Base-by-base conservation (phyloP, 2,797 vertebrate species). In the Cynopterus sphinx region DNA sequence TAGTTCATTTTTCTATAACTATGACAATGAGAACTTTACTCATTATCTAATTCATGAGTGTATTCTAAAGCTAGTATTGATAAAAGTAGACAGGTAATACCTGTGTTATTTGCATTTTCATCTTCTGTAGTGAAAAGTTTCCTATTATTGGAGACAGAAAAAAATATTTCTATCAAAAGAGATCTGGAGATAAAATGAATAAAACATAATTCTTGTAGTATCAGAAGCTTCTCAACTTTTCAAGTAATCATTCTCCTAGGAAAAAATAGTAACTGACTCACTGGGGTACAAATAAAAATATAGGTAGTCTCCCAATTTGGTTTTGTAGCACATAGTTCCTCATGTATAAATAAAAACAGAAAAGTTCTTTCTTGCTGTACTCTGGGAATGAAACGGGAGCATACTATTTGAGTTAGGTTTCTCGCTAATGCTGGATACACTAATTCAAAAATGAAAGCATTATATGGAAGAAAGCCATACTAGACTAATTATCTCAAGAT, bases 221-320 rank as follows among this genome's bases (percentile, higher is more conserved):
- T 83, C 90, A 85, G 33, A 85, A 74, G 6, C 39, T 87, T 90
- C 46, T 92, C 86, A 89, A 79, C 74, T 91, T 97, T 89, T 95
- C 68, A 81, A 90, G 43, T 92, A 55, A 59, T 84, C 43, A 49
- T 79, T 85, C 22, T 82, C 39, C 61, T 53, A 79, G 57, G 21
- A 70, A 93, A 91, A 49, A 95, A 53, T 8, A 65, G 21, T 81
- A 39, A 21, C 41, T 81, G 61, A 49, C 31, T 94, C 46, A 41
- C 43, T 53, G 10, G 82, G 36, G 31, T 77, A 87, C n/a, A 63
- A 57, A 59, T 83, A 24, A 82, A 68, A 73, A 93, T 41, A 53
- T 19, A 51, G 33, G 11, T 74, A 13, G 28, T 43, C 71, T 90
- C 36, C 31, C 31, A 39, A 6, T 9, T 57, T 79, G 22, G 39